Base-by-base conservation (phyloP, 2,888 invertebrate species). In the Stramonita haemastoma region DNA sequence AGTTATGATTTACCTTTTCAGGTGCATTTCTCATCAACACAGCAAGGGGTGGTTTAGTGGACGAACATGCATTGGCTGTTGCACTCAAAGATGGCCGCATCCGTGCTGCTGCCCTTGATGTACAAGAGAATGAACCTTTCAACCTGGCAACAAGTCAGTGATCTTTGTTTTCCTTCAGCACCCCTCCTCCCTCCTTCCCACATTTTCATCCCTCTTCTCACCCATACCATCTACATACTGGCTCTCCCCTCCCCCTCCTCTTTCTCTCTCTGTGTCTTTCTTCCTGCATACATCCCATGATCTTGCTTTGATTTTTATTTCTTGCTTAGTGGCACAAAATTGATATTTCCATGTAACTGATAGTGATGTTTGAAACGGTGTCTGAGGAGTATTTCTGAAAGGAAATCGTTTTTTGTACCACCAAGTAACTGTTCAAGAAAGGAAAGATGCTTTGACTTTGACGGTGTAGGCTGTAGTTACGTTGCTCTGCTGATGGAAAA, bases 1-100 rank as follows among this genome's bases (percentile, higher is more conserved):
- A 46, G 46, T 46, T 32, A 79, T 26, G 32, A 13, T 73, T 29
- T n/a, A 26, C 46, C 34, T 22, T 60, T 85, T 1, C 92, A 97
- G 99, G 99, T 95, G 99, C 99, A 96, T 99, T 99, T 97, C 97
- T 99, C 96, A 99, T 99, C 96, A 99, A 99, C 97, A 99, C 99
- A 96, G 99, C 99, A 94, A 97, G 99, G 96, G 99, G 99, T 94
- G 99, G 99, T 90, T 97, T 99, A 94, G 98, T 99, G 93, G 99
- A 99, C 97, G 99, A 99, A 97, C 98, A 98, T 96, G 98, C 99
- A 87, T 97, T 99, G 92, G 99, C 99, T 91, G 97, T 98, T 93
- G 99, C 99, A 94, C 97, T 99, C 92, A 99, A 99, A 97, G 99
- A 99, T 97, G 99, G 99, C 94, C 97, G 99, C 96, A 99, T 99